Evolutionary conservation across 2,113 vertebrate species (phyloP).

Genomic region (Heterocephalus glaber): DNA sequence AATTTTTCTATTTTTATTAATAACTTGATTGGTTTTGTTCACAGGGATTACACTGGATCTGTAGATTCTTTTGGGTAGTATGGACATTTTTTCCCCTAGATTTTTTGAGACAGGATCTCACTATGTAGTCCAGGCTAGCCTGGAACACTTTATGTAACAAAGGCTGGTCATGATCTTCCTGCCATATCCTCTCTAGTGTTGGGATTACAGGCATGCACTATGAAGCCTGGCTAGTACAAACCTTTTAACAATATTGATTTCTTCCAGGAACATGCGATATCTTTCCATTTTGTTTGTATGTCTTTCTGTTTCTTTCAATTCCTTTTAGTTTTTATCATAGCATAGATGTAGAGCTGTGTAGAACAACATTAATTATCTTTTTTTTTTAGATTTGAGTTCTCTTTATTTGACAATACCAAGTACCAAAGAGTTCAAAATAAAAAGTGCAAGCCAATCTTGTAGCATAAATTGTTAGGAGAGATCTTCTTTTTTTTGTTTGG

Average conservation of each 20-base stretch:
- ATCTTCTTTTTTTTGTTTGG: too few relatives aligned
- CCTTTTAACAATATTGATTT: too few relatives aligned
- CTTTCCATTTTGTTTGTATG: too few relatives aligned
- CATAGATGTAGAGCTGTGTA: too few relatives aligned
- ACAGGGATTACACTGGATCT: not conserved
- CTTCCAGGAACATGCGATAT: too few relatives aligned
- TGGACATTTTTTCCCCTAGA: not conserved
- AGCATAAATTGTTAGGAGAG: constrained; percentile 51
- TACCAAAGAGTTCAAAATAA: constrained; percentile 39
- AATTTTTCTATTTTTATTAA: not conserved
- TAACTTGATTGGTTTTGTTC: not conserved
- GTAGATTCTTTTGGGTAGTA: not conserved
- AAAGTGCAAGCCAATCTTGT: constrained; percentile 27
- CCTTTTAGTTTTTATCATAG: too few relatives aligned
- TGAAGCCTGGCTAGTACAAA: too few relatives aligned
- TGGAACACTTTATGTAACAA: not conserved
- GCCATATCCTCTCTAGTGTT: too few relatives aligned
- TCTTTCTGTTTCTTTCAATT: too few relatives aligned
- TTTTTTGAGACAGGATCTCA: not conserved
- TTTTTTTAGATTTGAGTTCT: constrained; percentile 10
- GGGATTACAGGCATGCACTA: too few relatives aligned
- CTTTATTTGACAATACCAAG: constrained; percentile 54
- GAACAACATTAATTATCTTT: too few relatives aligned
- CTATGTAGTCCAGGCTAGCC: not conserved
- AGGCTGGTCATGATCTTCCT: too few relatives aligned